These are phyloP conservation scores for Palythoa caribaeorum DNA, from an alignment of 92 coral and sea anemone genomes.

Conservation along the genomic window DNA sequence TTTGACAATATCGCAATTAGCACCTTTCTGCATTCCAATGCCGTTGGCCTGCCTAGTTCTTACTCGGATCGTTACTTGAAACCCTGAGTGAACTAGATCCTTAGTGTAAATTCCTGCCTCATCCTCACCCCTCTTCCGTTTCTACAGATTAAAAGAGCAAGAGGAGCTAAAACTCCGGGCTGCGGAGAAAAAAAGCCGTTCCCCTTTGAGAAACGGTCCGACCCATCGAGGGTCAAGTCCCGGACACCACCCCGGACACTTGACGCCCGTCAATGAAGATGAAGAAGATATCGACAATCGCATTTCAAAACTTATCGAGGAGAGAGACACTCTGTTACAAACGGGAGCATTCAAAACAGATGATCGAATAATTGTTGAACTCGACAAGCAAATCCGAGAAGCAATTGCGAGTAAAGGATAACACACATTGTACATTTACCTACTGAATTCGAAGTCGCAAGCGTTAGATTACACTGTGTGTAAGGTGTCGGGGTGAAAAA, in stretches of 20 bases:
- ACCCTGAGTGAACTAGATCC: too few species aligned
- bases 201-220: slow-evolving; percentile 49
- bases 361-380: slow-evolving; percentile 94
- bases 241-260: slow-evolving; percentile 25
- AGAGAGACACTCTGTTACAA: slow-evolving; percentile 92
- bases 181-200: slow-evolving; percentile 12
- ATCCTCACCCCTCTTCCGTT: neutral
- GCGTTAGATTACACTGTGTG: neutral
- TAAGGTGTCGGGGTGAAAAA: too few species aligned
- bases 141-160: slow-evolving; percentile 77
- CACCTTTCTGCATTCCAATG: too few species aligned
- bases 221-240: slow-evolving; percentile 17
- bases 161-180: slow-evolving; percentile 73
- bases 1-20: too few species aligned
- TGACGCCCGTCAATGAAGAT: slow-evolving; percentile 65
- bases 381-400: slow-evolving; percentile 94
- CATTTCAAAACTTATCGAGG: slow-evolving; percentile 94
- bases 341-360: slow-evolving; percentile 97
- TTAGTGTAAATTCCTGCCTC: neutral
- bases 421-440: neutral
- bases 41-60: too few species aligned
- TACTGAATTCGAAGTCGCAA: neutral
- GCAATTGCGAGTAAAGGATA: slow-evolving; percentile 92
- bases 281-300: slow-evolving; percentile 86
- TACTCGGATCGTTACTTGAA: too few species aligned